A percentile compares a stretch with the other conserved stretches of the same genome.
phyloP scores from a whole-genome alignment of 2,113 vertebrate genomes.

The Tyto alba region DNA sequence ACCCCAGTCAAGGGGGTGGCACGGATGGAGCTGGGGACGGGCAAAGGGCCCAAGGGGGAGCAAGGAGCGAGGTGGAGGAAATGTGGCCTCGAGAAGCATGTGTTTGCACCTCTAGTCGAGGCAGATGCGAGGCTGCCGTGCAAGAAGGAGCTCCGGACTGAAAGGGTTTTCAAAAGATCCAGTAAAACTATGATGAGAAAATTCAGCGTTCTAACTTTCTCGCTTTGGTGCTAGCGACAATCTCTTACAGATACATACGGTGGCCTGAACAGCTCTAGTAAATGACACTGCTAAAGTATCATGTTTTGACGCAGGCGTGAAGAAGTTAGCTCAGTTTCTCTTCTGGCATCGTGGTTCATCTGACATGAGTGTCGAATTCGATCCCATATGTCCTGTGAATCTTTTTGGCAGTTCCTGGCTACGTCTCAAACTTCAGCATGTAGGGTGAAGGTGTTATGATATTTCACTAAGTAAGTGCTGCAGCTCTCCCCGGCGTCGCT shows the following conservation, averaged over 20 bases:
- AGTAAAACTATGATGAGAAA: not conserved
- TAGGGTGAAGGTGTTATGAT: constrained; percentile 46
- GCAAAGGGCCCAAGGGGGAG: not conserved
- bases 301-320: constrained; percentile 35
- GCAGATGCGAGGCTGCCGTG: not conserved
- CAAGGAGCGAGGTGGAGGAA: not conserved
- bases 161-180: not conserved
- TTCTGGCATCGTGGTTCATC: constrained; percentile 48
- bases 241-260: not conserved
- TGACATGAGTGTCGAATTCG: constrained; percentile 30
- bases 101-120: not conserved
- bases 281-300: constrained; percentile 33
- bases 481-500: not conserved
- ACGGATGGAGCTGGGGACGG: not conserved
- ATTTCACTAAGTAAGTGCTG: constrained; percentile 23
- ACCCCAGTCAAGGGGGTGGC: not conserved
- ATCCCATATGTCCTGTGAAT: constrained; percentile 63
- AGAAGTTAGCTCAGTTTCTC: constrained; percentile 41
- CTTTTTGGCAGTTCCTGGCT: constrained; percentile 58
- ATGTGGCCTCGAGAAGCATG: rapidly evolving
- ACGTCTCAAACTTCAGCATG: constrained; percentile 47
- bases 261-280: constrained; percentile 48
- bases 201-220: not conserved
- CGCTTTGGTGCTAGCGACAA: not conserved
- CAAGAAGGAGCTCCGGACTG: not conserved